These are phyloP conservation scores for Eurystomus gularis DNA, from an alignment of 2,113 vertebrate species.

Conservation along the genomic window DNA sequence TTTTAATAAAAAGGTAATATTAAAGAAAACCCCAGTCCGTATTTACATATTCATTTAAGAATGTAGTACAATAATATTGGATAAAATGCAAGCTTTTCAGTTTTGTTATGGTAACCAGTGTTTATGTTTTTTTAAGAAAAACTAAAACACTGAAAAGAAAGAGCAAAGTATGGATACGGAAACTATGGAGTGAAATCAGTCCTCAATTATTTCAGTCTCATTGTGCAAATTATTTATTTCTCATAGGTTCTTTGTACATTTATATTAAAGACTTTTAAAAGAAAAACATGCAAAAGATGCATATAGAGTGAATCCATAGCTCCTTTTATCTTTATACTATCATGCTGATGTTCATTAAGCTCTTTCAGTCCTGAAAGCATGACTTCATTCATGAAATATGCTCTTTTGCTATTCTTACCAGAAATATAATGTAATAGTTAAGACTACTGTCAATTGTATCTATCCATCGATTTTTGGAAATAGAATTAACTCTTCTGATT, in stretches of 20 bases:
- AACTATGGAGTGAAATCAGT: not conserved
- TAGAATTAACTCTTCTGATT: not conserved
- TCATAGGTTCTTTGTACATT: not conserved
- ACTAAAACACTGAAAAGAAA: not conserved
- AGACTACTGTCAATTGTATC: not conserved
- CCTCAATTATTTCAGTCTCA: not conserved
- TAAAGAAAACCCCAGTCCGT: not conserved
- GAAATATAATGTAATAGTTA: not conserved
- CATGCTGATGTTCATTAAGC: not conserved
- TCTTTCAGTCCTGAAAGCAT: not conserved
- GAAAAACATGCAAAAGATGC: not conserved
- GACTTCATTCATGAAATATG: not conserved
- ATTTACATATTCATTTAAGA: not conserved
- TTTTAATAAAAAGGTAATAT: not conserved
- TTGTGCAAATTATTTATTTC: not conserved
- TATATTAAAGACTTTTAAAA: not conserved
- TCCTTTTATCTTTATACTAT: not conserved
- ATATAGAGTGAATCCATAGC: rapidly evolving
- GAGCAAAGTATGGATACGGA: not conserved
- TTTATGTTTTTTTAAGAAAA: not conserved
- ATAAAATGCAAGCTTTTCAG: not conserved
- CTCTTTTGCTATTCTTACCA: not conserved
- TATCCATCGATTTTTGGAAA: not conserved
- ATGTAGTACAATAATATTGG: not conserved
- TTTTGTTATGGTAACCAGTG: not conserved